A percentile compares a stretch with the other conserved stretches of the same genome.
Evolutionary conservation across 2,113 vertebrate genomes (phyloP).

Genomic region (Stigmatopora argus): DNA sequence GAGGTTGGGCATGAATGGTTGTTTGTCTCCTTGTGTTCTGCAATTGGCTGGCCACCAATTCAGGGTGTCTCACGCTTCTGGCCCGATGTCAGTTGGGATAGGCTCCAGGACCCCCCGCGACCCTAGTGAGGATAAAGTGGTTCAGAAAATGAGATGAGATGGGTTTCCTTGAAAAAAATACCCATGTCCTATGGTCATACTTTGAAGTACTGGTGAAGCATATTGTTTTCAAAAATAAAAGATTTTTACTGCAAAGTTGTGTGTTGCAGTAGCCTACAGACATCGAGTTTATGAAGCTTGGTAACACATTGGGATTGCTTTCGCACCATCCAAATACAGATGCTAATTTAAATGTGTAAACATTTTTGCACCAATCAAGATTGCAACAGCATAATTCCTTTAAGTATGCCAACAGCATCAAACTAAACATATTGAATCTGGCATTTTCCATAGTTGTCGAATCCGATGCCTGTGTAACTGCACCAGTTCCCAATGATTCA

Average conservation of each 20-base stretch:
- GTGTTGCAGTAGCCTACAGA: not conserved
- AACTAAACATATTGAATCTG: not conserved
- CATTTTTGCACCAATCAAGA: not conserved
- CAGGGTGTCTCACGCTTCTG: too few species aligned
- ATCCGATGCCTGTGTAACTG: not conserved
- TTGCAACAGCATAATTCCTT: not conserved
- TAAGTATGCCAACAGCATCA: constrained; percentile 2
- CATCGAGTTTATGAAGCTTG: not conserved
- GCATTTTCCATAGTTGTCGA: not conserved
- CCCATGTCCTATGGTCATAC: too few species aligned
- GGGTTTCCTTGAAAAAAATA: too few species aligned
- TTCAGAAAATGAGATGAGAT: too few species aligned
- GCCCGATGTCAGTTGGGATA: too few species aligned
- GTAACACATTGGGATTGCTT: not conserved
- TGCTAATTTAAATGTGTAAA: not conserved
- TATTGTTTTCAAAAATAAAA: not conserved
- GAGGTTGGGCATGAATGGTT: too few species aligned
- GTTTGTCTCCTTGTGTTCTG: too few species aligned
- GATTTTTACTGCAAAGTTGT: not conserved
- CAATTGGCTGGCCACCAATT: too few species aligned
- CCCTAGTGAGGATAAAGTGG: too few species aligned
- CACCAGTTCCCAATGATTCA: constrained; percentile 5
- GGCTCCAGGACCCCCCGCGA: too few species aligned
- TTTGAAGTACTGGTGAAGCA: not conserved
- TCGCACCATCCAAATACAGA: not conserved